Evolutionary conservation across 2,888 invertebrate species (phyloP).

Genomic region (Dascillus cervinus): DNA sequence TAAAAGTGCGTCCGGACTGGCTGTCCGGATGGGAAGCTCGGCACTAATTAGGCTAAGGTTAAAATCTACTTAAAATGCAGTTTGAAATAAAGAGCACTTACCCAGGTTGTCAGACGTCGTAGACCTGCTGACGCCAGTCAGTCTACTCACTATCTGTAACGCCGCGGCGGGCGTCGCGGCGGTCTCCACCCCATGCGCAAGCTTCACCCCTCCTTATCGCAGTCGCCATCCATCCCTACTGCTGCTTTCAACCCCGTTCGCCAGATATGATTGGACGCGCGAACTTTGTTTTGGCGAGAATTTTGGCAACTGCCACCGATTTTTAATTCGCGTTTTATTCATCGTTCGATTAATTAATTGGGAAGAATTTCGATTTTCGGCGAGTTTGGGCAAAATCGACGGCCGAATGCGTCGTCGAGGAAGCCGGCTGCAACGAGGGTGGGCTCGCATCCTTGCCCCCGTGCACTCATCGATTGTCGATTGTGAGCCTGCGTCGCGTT

Average conservation of each 20-base stretch:
- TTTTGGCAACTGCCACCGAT: constrained; percentile 26
- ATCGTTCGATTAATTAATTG: constrained; percentile 8
- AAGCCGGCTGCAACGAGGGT: too few relatives aligned
- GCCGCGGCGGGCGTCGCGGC: constrained; percentile 58
- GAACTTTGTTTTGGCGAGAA: constrained; percentile 32
- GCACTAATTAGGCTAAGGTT: too few relatives aligned
- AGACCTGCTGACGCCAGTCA: constrained; percentile 45
- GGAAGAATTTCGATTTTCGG: constrained; percentile 1
- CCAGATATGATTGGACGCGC: constrained; percentile 29
- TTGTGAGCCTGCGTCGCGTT: too few relatives aligned
- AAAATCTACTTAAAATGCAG: too few relatives aligned
- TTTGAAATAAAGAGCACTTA: constrained; percentile 23
- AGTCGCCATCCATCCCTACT: constrained; percentile 29
- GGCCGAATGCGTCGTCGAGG: too few relatives aligned
- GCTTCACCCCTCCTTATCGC: constrained; percentile 42
- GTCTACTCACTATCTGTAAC: constrained; percentile 46
- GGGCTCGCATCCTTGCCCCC: too few relatives aligned
- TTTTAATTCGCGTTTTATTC: constrained; percentile 21
- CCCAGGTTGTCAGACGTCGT: constrained; percentile 28
- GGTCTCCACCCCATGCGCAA: constrained; percentile 49
- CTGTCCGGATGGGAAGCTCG: too few relatives aligned
- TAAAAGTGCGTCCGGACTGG: too few relatives aligned
- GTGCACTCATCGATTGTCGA: too few relatives aligned
- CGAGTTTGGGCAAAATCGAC: background rate
- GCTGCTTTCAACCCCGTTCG: constrained; percentile 33